phyloP scores from a whole-genome alignment of 2,797 vertebrate genomes.

The Rhinophrynus dorsalis region DNA sequence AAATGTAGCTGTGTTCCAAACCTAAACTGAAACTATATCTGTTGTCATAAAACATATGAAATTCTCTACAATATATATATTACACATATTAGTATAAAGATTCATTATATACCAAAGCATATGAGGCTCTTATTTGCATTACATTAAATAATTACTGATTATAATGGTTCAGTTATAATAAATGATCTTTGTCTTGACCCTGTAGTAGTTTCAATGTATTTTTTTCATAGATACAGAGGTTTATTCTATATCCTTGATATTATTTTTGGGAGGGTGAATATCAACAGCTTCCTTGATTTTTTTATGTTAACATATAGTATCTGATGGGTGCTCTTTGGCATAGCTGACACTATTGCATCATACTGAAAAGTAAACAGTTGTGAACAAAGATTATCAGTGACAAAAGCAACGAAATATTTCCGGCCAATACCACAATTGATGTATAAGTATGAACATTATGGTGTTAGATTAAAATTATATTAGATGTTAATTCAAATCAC shows the following conservation, averaged over 20 bases:
- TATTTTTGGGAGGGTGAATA: conserved; percentile 13
- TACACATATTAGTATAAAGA: neutral
- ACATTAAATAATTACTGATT: neutral
- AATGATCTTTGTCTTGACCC: neutral
- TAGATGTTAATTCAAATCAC: no score
- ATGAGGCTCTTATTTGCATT: neutral
- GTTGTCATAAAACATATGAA: neutral
- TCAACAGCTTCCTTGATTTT: conserved; percentile 9
- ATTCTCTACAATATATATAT: neutral
- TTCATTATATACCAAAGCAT: neutral
- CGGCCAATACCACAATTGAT: neutral
- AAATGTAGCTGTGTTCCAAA: neutral
- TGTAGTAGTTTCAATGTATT: neutral
- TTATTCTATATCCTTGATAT: neutral
- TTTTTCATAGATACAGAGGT: neutral
- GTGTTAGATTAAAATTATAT: no score
- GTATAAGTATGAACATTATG: no score
- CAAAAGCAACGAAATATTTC: neutral
- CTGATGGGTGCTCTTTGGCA: neutral
- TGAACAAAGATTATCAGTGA: conserved; percentile 11
- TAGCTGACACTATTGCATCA: conserved; percentile 4
- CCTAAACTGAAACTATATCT: neutral
- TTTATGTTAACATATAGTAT: neutral
- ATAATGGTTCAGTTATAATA: no score
- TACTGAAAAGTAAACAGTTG: neutral